Evolutionary conservation across 2,113 vertebrate species (phyloP), one percentile per base, ranked within the genome.

Genomic region (Myiagra hebetior): DNA sequence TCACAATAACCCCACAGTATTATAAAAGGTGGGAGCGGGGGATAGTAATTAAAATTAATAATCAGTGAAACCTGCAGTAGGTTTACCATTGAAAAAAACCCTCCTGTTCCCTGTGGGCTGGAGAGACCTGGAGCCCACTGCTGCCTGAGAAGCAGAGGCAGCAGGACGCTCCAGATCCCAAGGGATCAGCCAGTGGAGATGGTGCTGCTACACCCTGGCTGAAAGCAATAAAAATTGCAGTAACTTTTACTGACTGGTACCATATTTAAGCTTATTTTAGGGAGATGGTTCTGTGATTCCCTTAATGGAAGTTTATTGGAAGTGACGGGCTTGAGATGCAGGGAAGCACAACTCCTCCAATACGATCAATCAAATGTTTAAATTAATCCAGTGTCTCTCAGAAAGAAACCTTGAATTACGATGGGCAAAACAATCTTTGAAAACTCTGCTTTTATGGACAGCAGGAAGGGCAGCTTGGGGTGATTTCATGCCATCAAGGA

Each of bases 21-120:
- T 44, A 65, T 10, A 5, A 68, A 55, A 46, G 35, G 9, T 1
- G 1, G 3, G 15, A 3, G 28, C 3, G 6, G 7, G 13, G 16
- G 7, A n/a, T n/a, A 79, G 59, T 31, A 19, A 64, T 28, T 49
- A 18, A 13, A 33, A 42, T 35, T 18, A 44, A 41, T 9, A 11
- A 35, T 10, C 15, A 44, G 4, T 35, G 15, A 76, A 56, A 63
- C 13, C 21, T 50, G 9, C 2, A 49, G 39, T 11, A 31, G 4
- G 15, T 60, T 41, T 74, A 50, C 41, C 33, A 55, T 0, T 26
- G 21, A 28, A 37, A 60, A 60, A 84, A 41, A 15, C 19, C 16
- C 20, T 53, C 0, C 56, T 69, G 11, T 18, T 60, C 41, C 56
- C n/a, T 15, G 22, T 10, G 33, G 19, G 9, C 4, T 65, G 39